phyloP scores from a whole-genome alignment of 2,888 invertebrate genomes.

The Cecidostiba fungosa region DNA sequence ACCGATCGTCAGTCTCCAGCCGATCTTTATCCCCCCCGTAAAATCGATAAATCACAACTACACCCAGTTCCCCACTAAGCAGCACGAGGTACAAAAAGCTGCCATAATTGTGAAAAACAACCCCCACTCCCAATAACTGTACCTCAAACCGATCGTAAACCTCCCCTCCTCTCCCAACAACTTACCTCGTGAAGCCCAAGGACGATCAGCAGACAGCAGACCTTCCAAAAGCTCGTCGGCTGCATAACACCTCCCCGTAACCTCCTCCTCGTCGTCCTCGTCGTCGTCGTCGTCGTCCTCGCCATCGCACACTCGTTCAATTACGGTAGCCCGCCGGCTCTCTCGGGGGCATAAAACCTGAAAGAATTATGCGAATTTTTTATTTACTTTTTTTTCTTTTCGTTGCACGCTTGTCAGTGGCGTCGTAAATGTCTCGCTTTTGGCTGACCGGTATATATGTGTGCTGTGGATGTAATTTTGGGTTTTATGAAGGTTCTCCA shows the following conservation, averaged over 20 bases:
- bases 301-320: slow-evolving; percentile 13
- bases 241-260: not conserved
- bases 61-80: not conserved
- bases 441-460: not conserved
- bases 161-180: not conserved
- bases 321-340: slow-evolving; percentile 40
- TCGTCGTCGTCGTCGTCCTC: not conserved
- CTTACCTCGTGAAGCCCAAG: slow-evolving; percentile 56
- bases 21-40: not conserved
- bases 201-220: slow-evolving; percentile 48
- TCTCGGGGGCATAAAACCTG: slow-evolving; percentile 52
- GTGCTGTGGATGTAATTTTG: slow-evolving; percentile 37
- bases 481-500: slow-evolving; percentile 32
- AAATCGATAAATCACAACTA: not conserved
- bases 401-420: slow-evolving; percentile 33
- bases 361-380: slow-evolving; percentile 50
- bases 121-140: slow-evolving; percentile 34
- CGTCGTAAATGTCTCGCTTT: slow-evolving; percentile 50
- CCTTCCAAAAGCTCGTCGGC: not conserved
- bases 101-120: not conserved
- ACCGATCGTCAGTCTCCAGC: not conserved
- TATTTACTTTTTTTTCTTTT: slow-evolving; percentile 15
- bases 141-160: slow-evolving; percentile 51
- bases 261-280: slow-evolving; percentile 9
- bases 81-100: not conserved